Evolutionary conservation across 1,140 invertebrate species (phyloP), one percentile per base, ranked within the genome.

Genomic region (Trypoxylus dichotomus): DNA sequence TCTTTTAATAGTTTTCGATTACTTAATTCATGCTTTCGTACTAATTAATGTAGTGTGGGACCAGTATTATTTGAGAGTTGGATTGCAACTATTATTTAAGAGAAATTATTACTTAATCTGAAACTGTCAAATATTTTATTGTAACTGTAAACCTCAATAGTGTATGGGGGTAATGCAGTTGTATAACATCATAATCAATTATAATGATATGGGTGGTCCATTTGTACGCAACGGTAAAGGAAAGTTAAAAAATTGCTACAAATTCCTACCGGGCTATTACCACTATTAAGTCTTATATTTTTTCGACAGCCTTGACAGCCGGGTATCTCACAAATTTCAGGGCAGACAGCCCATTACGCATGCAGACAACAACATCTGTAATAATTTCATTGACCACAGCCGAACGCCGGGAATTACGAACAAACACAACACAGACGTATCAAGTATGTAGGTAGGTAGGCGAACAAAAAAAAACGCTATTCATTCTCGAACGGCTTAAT

Each of bases 271-370:
- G 24, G 13, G 60, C 24, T 29, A 68, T 68, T 68, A 68, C 24
- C 60, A 68, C 60, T 68, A 68, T 68, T 68, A 68, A 68, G 60
- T 68, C 60, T 68, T 68, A 68, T 24, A 68, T 27, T 68, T 68
- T 68, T 68, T 68, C 60, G 60, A 68, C 60, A 68, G 60, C 60
- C 27, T 29, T 68, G 60, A 68, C 60, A 68, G 60, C 19, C 60
- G 60, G 60, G 60, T 68, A 68, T 68, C 60, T 68, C 60, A 68
- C 60, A 68, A 68, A 68, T 68, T 68, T 68, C 60, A 68, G 60
- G 60, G 60, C 27, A 68, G 60, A 68, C 60, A 68, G 60, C 60
- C 60, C 60, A 68, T 68, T 68, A 68, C 60, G 60, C 60, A 68
- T 68, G 60, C 60, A 68, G 60, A 68, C 60, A 68, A 68, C 60